These are phyloP conservation scores for Ailuropoda melanoleuca DNA, from an alignment of 2,113 vertebrate genomes.

Conservation along the genomic window DNA sequence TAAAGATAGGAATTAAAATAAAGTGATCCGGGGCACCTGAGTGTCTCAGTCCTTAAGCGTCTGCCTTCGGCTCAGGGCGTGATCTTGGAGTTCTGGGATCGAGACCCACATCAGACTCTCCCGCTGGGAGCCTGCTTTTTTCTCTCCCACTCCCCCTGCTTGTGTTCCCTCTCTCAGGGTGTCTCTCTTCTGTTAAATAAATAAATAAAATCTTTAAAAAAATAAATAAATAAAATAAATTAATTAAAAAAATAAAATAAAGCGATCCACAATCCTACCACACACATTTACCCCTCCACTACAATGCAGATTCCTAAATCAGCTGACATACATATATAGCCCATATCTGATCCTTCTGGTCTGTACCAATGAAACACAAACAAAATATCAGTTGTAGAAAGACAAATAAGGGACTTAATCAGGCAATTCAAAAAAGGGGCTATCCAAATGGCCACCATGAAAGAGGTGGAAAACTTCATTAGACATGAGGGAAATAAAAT, in stretches of 20 bases:
- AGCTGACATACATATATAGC: neutral
- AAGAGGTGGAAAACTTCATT: neutral
- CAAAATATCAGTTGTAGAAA: neutral
- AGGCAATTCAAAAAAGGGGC: neutral
- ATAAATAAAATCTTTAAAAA: too few species aligned
- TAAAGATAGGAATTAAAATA: neutral
- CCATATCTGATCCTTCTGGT: neutral
- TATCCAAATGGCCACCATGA: neutral
- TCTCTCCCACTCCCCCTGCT: too few species aligned
- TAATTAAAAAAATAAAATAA: slow-evolving; percentile 29
- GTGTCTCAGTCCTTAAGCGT: too few species aligned
- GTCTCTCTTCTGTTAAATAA: too few species aligned
- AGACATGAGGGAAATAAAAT: neutral
- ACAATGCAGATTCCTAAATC: neutral
- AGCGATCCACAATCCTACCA: neutral
- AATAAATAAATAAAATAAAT: too few species aligned
- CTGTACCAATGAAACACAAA: neutral
- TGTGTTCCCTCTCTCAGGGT: too few species aligned
- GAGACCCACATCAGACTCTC: too few species aligned
- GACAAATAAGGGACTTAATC: neutral
- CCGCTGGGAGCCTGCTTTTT: too few species aligned
- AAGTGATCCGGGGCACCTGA: too few species aligned
- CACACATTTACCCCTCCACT: neutral
- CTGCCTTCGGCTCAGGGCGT: too few species aligned
- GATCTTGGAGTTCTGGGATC: too few species aligned